Conservation (phyloP, 2,888 invertebrate genomes). For the Nematopogon swammerdamellus region DNA sequence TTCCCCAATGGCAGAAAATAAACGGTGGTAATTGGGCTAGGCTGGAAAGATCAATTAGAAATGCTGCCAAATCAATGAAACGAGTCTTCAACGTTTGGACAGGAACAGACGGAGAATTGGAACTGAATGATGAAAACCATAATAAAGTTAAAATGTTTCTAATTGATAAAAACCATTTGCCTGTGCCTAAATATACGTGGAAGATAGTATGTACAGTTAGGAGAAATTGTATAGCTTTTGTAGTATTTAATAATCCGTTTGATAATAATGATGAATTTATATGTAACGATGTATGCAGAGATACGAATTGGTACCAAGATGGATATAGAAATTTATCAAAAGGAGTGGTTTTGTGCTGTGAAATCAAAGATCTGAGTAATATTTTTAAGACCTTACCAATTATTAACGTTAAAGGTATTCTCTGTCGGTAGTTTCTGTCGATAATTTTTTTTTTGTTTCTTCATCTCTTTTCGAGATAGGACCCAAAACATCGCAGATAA, state of each 20-base stretch:
- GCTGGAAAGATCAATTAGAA: constrained; percentile 35
- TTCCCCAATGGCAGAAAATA: constrained; percentile 47
- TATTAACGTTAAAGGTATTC: background rate
- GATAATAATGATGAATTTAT: constrained; percentile 15
- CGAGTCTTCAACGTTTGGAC: constrained; percentile 33
- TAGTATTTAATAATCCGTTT: constrained; percentile 49
- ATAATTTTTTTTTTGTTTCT: no score
- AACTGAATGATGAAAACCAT: constrained; percentile 26
- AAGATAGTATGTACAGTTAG: constrained; percentile 36
- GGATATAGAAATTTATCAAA: constrained; percentile 1
- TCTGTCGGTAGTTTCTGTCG: no score
- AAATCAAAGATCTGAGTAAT: background rate
- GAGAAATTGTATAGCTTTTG: constrained; percentile 38
- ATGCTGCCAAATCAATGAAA: constrained; percentile 23
- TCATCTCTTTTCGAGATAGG: no score
- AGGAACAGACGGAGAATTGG: constrained; percentile 32
- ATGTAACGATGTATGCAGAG: constrained; percentile 24
- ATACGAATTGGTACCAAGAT: constrained; percentile 19
- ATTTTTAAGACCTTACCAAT: background rate
- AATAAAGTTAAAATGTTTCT: constrained; percentile 26
- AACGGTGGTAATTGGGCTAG: constrained; percentile 49
- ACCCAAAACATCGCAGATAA: no score
- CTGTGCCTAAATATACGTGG: constrained; percentile 41
- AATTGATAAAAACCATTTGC: constrained; percentile 22
- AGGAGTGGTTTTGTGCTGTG: constrained; percentile 4